These are phyloP conservation scores for Formica exsecta DNA, from an alignment of 1,140 invertebrate species.

Conservation along the genomic window DNA sequence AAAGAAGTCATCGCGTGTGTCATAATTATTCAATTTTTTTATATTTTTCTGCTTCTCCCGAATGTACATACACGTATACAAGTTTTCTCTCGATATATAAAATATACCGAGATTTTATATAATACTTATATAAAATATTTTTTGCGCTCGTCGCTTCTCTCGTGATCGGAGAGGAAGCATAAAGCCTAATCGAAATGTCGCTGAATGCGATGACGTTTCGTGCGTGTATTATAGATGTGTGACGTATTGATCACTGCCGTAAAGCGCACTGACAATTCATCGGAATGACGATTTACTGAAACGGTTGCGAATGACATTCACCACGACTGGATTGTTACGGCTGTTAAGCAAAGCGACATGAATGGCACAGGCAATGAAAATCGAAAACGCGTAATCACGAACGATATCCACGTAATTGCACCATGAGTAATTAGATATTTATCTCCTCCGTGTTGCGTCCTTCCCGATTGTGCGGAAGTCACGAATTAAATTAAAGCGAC, in stretches of 20 bases:
- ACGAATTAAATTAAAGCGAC: conserved; percentile 46
- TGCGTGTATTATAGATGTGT: background rate
- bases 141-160: background rate
- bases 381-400: conserved; percentile 6
- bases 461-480: conserved; percentile 21
- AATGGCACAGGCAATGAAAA: conserved; percentile 19
- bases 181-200: background rate
- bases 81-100: no score
- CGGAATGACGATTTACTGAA: conserved; percentile 31
- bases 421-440: conserved; percentile 43
- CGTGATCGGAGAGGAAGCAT: background rate
- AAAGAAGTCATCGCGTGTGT: background rate
- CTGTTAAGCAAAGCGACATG: conserved; percentile 33
- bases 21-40: background rate
- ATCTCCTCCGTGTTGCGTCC: background rate
- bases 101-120: no score
- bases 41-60: background rate
- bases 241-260: conserved; percentile 38
- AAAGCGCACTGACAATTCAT: conserved; percentile 29
- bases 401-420: conserved; percentile 29
- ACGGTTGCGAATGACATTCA: conserved; percentile 40
- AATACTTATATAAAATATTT: background rate
- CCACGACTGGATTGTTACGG: conserved; percentile 35
- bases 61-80: no score
- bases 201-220: background rate